Evolutionary conservation across 2,113 vertebrate species (phyloP).

Genomic region (Quiscalus mexicanus): DNA sequence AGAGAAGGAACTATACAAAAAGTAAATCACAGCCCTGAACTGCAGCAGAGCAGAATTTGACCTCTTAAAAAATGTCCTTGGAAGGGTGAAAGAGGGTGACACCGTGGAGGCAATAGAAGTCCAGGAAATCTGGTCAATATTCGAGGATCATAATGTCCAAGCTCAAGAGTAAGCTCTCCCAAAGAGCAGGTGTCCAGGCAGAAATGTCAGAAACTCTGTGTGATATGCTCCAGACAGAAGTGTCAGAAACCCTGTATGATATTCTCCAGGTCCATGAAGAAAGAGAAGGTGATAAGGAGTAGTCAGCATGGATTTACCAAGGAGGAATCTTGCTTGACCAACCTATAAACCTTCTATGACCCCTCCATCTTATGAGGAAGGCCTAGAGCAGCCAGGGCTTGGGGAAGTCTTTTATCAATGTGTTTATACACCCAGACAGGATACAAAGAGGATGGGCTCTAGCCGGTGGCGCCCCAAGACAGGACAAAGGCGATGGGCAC

Average conservation of each 20-base stretch:
- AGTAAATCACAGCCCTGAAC: neutral
- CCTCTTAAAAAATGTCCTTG: neutral
- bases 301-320: neutral
- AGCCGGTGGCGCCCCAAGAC: too few species aligned
- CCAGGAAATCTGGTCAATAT: neutral
- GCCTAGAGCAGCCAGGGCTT: neutral
- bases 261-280: neutral
- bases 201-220: neutral
- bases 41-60: neutral
- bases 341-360: neutral
- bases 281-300: neutral
- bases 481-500: neutral
- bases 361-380: neutral
- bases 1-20: neutral
- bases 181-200: neutral
- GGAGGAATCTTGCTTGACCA: neutral
- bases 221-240: rapidly evolving
- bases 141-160: neutral
- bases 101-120: neutral
- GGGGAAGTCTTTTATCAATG: neutral
- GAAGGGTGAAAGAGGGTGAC: neutral
- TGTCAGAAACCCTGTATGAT: rapidly evolving
- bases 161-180: neutral
- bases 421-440: neutral
- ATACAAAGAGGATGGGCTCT: neutral